Evolutionary conservation across 2,888 invertebrate genomes (phyloP), one percentile per base, ranked within the genome.

Genomic region (Thymelicus acteon): DNA sequence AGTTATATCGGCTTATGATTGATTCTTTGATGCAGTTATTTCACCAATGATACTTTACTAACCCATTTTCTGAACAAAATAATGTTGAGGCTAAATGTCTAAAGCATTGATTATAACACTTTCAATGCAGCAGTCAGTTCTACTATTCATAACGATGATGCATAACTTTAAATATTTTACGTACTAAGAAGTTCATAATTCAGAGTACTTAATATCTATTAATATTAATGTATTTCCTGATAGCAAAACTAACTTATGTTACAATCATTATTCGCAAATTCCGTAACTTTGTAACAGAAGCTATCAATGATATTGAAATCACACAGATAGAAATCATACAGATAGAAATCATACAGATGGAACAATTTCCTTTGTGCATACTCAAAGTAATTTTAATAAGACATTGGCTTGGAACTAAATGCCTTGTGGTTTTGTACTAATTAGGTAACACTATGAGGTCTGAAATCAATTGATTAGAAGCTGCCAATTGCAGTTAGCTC

Each of bases 401-500:
- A 62, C 19, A 39, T 54, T 47, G 19, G 39, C 19, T 19, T 57
- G 6, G 48, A 63, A 58, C 64, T 52, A 54, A 70, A 64, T 63
- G 48, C 44, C n/a, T 19, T 70, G 64, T 60, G 70, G 64, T 64
- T 40, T 69, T 58, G 37, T 47, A 58, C 48, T 64, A 70, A 70
- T 70, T 60, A 70, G 60, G 19, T 54, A 71, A 54, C 52, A 70
- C 57, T 69, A 60, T 64, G 64, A 64, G 64, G 65, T 47, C 60
- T 40, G 39, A 54, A 74, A 63, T 63, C 61, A 71, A 72, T 73
- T 75, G 77, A 78, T 77, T 78, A 75, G 76, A 68, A 72, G 72
- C 72, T 75, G 75, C 73, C 73, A 77, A 76, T 74, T 67, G 74
- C 77, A 74, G 73, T 67, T 69, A 60, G 67, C 61, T 71, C 65